phyloP scores from a whole-genome alignment of 2,113 vertebrate genomes.

The Entelurus aequoreus region DNA sequence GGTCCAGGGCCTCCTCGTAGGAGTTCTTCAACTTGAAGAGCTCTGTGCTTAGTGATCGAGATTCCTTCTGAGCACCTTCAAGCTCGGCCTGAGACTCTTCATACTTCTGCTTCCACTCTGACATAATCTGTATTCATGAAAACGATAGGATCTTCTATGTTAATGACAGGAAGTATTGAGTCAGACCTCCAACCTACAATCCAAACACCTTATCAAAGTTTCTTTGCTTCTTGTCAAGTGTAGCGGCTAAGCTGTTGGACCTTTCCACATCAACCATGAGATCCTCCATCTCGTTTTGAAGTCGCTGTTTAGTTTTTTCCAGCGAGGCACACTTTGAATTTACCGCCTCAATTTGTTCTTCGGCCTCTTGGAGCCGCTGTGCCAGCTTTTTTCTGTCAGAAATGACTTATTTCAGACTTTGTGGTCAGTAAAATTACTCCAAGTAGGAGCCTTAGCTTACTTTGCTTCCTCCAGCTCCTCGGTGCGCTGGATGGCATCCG shows the following conservation, averaged over 20 bases:
- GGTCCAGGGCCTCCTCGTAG: slow-evolving; percentile 56
- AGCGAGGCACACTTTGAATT: slow-evolving; percentile 63
- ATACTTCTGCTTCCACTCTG: slow-evolving; percentile 64
- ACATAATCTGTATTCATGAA: slow-evolving; percentile 37
- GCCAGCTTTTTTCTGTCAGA: slow-evolving; percentile 53
- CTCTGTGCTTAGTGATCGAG: slow-evolving; percentile 54
- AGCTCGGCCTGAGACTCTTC: slow-evolving; percentile 63
- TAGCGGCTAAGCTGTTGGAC: slow-evolving; percentile 40
- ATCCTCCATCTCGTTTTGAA: slow-evolving; percentile 57
- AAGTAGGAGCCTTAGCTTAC: slow-evolving; percentile 22
- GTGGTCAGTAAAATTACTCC: not conserved
- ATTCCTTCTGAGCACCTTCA: slow-evolving; percentile 53
- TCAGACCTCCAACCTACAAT: not conserved
- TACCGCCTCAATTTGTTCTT: slow-evolving; percentile 53
- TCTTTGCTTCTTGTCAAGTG: slow-evolving; percentile 56
- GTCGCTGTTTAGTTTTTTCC: slow-evolving; percentile 64
- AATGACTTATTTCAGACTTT: not conserved
- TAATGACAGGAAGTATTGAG: not conserved
- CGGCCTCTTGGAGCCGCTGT: slow-evolving; percentile 62
- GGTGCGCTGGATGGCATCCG: slow-evolving; percentile 78
- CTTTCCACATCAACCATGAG: slow-evolving; percentile 48
- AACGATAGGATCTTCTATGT: not conserved
- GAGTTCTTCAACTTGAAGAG: slow-evolving; percentile 67
- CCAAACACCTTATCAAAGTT: slow-evolving; percentile 58
- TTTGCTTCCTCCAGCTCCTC: slow-evolving; percentile 86